Base-by-base conservation (phyloP, 2,797 vertebrate species). In the Delichon dasypus region DNA sequence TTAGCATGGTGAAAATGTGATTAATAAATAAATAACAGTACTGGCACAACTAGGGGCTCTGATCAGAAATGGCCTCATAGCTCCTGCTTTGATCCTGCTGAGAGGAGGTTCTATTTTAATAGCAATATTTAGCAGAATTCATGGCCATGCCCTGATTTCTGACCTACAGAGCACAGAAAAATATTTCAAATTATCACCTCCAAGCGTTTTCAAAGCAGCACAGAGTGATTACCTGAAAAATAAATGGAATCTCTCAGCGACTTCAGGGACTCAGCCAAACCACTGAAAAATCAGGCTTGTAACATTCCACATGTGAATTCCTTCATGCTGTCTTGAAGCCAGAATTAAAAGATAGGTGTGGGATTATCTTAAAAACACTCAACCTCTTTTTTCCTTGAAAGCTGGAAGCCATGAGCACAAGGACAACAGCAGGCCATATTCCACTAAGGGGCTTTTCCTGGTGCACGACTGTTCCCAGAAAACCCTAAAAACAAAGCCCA, bases 21-120 rank as follows among this genome's bases (percentile, higher is more conserved):
- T 82, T 64, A 94, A 36, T 75, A 90, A 70, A 71, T 70, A 93
- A 94, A 86, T 51, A 84, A 76, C 61, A 85, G 36, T 36, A 64
- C 21, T 85, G 93, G 66, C 70, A 81, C 45, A 89, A 90, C 32
- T 51, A 60, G 51, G 40, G 60, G 40, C 47, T 80, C 47, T 60
- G 12, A 26, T 78, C 60, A 88, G 51, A 93, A 94, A 77, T 45
- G 23, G 50, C 48, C 66, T 86, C 45, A 19, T 22, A 75, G 57
- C 48, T 90, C 45, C 40, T 29, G 42, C 73, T 80, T 81, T 10
- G 27, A 65, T 44, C 16, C 40, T 76, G 66, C 44, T 1, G 11
- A 88, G 48, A 17, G 25, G 9, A 38, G 21, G 7, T 51, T 93
- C 73, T 75, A 25, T 66, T 91, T 90, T 36, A 95, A 75, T 48